phyloP scores from a whole-genome alignment of 2,797 vertebrate genomes.

The Melanotaenia parkinsoni region DNA sequence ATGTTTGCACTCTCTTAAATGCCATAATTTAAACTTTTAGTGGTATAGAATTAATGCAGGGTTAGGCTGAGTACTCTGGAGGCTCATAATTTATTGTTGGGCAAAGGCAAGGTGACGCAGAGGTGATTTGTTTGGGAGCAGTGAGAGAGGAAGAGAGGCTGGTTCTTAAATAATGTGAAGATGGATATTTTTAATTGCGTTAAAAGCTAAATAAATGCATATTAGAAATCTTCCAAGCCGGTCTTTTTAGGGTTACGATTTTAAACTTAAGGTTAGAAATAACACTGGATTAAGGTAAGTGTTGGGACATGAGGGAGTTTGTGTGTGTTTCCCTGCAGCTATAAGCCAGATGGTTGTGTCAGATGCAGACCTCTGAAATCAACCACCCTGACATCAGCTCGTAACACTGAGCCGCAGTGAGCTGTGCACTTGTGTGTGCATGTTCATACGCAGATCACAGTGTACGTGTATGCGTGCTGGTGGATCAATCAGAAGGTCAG shows the following conservation, averaged over 20 bases:
- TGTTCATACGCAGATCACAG: no score
- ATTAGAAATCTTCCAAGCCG: slow-evolving; percentile 3
- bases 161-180: slow-evolving; percentile 48
- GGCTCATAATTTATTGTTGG: slow-evolving; percentile 36
- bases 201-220: slow-evolving; percentile 49
- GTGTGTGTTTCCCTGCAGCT: slow-evolving; percentile 32
- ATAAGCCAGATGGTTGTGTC: slow-evolving; percentile 61
- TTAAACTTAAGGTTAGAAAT: slow-evolving; percentile 13
- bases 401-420: not conserved
- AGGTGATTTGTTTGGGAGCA: slow-evolving; percentile 36
- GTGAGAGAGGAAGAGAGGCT: slow-evolving; percentile 31
- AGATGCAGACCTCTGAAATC: slow-evolving; percentile 47
- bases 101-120: slow-evolving; percentile 19
- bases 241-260: not conserved
- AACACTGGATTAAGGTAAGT: not conserved
- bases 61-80: slow-evolving; percentile 23
- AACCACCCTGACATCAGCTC: slow-evolving; percentile 37
- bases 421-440: not conserved
- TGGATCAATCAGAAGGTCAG: slow-evolving; percentile 42
- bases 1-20: slow-evolving; percentile 41
- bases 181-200: slow-evolving; percentile 44
- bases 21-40: slow-evolving; percentile 48
- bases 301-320: not conserved
- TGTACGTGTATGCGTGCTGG: not conserved
- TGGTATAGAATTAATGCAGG: slow-evolving; percentile 43